These are phyloP conservation scores for Ips typographus DNA, from an alignment of 1,140 invertebrate species.

Conservation along the genomic window DNA sequence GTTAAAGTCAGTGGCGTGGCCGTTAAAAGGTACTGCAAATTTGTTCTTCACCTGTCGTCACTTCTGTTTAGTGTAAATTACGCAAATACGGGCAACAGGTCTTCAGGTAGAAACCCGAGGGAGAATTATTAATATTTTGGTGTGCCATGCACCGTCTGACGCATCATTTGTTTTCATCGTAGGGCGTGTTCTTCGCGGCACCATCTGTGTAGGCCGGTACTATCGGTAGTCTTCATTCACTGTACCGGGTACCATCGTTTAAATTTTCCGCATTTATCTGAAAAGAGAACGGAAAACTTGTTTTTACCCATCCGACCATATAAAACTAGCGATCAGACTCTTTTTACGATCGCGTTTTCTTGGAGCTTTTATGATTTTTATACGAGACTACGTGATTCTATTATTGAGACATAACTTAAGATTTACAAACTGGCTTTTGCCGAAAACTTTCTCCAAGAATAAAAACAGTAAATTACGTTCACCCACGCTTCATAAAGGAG, in stretches of 20 bases:
- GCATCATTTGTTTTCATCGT: slow-evolving; percentile 22
- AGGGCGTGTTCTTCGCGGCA: slow-evolving; percentile 22
- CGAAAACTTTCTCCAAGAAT: not conserved
- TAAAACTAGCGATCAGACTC: not conserved
- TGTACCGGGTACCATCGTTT: not conserved
- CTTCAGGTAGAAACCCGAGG: slow-evolving; percentile 20
- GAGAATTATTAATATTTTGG: slow-evolving; percentile 24
- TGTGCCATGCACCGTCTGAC: slow-evolving; percentile 25
- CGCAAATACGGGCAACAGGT: slow-evolving; percentile 9
- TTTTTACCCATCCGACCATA: not conserved
- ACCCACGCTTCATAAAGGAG: not conserved
- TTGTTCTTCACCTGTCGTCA: slow-evolving; percentile 20
- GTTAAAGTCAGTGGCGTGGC: too few species aligned
- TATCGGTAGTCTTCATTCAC: slow-evolving; percentile 10
- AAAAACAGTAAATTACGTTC: slow-evolving; percentile 1
- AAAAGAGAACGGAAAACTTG: not conserved
- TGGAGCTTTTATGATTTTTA: slow-evolving; percentile 5
- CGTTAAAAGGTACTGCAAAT: too few species aligned
- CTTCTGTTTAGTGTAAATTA: slow-evolving; percentile 18
- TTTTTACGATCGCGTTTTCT: slow-evolving; percentile 1
- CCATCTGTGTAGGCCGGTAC: slow-evolving; percentile 22
- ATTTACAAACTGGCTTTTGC: slow-evolving; percentile 2
- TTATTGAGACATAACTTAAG: slow-evolving; percentile 6
- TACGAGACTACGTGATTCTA: slow-evolving; percentile 10
- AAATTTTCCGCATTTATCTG: not conserved